phyloP scores from a whole-genome alignment of 1,140 invertebrate species.

The Melipona quadrifasciata region DNA sequence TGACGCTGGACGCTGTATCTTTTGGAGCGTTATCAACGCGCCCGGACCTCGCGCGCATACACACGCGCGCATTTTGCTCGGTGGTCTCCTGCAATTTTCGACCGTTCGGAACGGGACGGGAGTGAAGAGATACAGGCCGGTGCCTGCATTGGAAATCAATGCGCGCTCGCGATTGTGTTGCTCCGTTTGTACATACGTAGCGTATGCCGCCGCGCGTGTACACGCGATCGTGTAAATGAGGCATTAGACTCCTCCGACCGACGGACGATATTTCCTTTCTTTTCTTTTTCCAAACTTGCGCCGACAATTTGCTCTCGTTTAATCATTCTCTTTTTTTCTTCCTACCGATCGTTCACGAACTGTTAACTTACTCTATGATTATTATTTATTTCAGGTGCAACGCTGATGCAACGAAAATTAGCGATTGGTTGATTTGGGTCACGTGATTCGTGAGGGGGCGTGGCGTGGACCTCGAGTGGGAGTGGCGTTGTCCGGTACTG shows the following conservation, averaged over 20 bases:
- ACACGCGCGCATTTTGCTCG: not conserved
- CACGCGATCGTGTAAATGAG: not conserved
- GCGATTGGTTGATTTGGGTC: too few species aligned
- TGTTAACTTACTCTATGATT: too few species aligned
- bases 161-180: slow-evolving; percentile 16
- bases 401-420: too few species aligned
- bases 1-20: slow-evolving; percentile 27
- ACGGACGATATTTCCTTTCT: not conserved
- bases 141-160: slow-evolving; percentile 29
- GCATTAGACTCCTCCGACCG: not conserved
- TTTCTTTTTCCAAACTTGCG: not conserved
- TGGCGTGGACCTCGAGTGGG: too few species aligned
- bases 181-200: not conserved
- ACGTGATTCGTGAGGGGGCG: too few species aligned
- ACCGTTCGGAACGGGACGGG: not conserved
- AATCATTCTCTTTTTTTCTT: not conserved
- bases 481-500: too few species aligned
- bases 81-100: slow-evolving; percentile 1
- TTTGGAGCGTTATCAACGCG: slow-evolving; percentile 30
- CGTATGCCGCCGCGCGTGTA: not conserved
- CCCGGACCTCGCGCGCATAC: not conserved
- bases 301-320: not conserved
- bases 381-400: too few species aligned
- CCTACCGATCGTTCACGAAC: not conserved
- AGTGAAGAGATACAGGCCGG: not conserved